Evolutionary conservation across 2,888 invertebrate genomes (phyloP), one percentile per base, ranked within the genome.

Genomic region (Heliothis peltigera): DNA sequence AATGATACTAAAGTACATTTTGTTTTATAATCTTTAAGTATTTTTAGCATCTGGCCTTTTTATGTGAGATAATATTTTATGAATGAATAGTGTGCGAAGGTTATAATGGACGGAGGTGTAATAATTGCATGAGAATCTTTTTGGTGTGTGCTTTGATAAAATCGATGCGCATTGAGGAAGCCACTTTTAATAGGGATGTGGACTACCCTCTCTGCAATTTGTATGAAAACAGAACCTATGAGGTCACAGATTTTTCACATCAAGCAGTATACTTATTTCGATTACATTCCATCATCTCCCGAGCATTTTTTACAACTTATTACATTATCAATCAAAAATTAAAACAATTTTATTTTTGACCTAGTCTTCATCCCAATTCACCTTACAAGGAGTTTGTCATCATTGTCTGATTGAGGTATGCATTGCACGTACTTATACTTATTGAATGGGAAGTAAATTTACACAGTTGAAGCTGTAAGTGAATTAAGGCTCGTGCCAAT

Each of bases 81-180:
- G 80, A 78, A 76, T 76, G 71, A 74, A 70, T 78, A 57, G 59
- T 73, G 72, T 73, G 76, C 62, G 75, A 78, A 78, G 70, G 62
- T 66, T 39, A 52, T 70, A 62, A 39, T 63, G 57, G 64, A 65
- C 51, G 73, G 64, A 65, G 53, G 73, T 69, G 66, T 21, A 55
- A 63, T 68, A 53, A 64, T 19, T 52, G 48, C 51, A 64, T 77
- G 63, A 55, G 67, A 72, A 60, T 44, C 18, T 42, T 25, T 49
- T 21, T 3, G 4, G 21, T 5, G 4, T 22, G 28, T 12, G 12
- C 28, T 12, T 12, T 1, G 28, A 32, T 17, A 8, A n/a, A 10
- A 4, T 22, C 19, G 15, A 25, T 46, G 25, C 4, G 44, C 46
- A 5, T 17, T 4, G n/a, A 8, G 25, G 28, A 47, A 42, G 53